Conservation (phyloP, 1,140 invertebrate genomes). For the Drosophila tsacasi region DNA sequence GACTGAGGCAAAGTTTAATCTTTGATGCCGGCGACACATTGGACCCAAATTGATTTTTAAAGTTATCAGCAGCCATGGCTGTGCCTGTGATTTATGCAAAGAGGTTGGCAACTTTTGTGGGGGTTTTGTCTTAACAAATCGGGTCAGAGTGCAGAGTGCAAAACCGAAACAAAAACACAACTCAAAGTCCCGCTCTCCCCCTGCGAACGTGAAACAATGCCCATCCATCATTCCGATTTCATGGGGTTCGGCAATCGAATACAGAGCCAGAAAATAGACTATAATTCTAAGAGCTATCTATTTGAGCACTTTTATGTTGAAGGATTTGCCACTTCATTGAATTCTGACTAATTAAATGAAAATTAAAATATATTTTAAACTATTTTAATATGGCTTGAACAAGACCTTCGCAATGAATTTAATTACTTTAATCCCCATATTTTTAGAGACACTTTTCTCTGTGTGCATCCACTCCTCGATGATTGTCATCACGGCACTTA, state of each 20-base stretch:
- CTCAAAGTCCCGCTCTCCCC: conserved; percentile 1
- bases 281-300: no score
- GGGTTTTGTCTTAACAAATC: conserved; percentile 31
- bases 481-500: conserved; percentile 32
- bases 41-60: conserved; percentile 62
- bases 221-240: conserved; percentile 46
- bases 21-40: conserved; percentile 55
- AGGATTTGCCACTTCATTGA: no score
- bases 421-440: neutral
- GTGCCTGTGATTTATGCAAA: conserved; percentile 56
- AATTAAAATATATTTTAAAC: neutral
- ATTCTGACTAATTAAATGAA: no score
- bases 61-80: conserved; percentile 29
- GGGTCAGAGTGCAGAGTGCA: conserved; percentile 49
- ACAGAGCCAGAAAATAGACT: neutral
- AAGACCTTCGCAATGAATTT: no score
- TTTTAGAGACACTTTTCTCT: conserved; percentile 3
- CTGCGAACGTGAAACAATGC: conserved; percentile 32
- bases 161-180: conserved; percentile 56
- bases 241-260: conserved; percentile 16
- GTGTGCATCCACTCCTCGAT: conserved; percentile 36
- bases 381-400: neutral
- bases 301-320: neutral
- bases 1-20: conserved; percentile 43
- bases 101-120: conserved; percentile 38